Percentiles rank a stretch among this genome's conserved stretches.
These are phyloP conservation scores for Anableps anableps DNA, from an alignment of 2,797 vertebrate genomes.

Conservation along the genomic window DNA sequence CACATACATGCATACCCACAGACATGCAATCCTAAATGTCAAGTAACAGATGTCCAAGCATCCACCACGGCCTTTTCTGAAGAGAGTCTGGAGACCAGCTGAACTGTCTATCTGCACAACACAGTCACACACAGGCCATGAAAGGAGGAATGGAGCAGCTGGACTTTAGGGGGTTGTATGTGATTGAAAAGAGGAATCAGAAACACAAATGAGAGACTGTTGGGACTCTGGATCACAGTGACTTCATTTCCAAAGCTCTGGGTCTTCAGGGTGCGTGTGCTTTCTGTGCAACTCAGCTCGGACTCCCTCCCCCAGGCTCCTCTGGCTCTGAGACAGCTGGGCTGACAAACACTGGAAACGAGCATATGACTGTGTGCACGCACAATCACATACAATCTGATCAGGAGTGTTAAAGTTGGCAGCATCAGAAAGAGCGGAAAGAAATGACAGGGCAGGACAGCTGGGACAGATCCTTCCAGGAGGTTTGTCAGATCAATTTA, in stretches of 20 bases:
- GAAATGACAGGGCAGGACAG: slow-evolving; percentile 37
- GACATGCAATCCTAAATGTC: slow-evolving; percentile 46
- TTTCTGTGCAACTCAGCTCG: slow-evolving; percentile 38
- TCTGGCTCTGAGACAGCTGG: slow-evolving; percentile 57
- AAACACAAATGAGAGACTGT: slow-evolving; percentile 34
- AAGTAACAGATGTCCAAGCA: slow-evolving; percentile 39
- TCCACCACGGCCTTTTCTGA: slow-evolving; percentile 14
- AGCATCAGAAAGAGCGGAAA: slow-evolving; percentile 9
- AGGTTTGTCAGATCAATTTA: slow-evolving; percentile 57
- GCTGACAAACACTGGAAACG: slow-evolving; percentile 32
- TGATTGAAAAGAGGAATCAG: slow-evolving; percentile 18
- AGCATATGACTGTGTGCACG: slow-evolving; percentile 15
- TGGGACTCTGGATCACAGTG: slow-evolving; percentile 48
- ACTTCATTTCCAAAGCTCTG: slow-evolving; percentile 42
- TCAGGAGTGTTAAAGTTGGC: slow-evolving; percentile 28
- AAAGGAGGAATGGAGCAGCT: slow-evolving; percentile 1
- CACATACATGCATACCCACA: slow-evolving; percentile 8
- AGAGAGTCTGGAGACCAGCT: slow-evolving; percentile 46
- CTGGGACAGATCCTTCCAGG: slow-evolving; percentile 42
- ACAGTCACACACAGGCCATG: slow-evolving; percentile 17
- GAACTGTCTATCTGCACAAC: slow-evolving; percentile 18
- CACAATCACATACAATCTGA: slow-evolving; percentile 20
- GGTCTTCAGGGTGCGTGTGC: slow-evolving; percentile 39
- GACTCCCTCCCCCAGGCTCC: slow-evolving; percentile 44
- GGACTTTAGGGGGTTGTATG: slow-evolving; percentile 21